These are phyloP conservation scores for Erythrocercus mccallii DNA, from an alignment of 2,113 vertebrate genomes.

Conservation along the genomic window DNA sequence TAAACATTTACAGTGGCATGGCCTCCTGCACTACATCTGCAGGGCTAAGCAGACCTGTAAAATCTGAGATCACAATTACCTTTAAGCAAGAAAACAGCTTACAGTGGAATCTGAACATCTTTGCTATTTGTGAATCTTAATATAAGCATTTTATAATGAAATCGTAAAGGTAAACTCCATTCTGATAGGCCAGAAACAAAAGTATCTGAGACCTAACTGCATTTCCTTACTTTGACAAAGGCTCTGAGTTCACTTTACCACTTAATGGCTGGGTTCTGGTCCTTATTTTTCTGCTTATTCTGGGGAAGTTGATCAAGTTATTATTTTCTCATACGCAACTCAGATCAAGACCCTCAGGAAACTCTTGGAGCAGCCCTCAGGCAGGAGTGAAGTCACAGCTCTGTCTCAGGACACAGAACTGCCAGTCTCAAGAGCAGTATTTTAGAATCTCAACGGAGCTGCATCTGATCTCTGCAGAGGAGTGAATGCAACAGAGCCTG, in stretches of 20 bases:
- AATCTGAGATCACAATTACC: not conserved
- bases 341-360: not conserved
- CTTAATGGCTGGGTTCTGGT: not conserved
- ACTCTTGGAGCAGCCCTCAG: not conserved
- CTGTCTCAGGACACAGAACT: not conserved
- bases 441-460: not conserved
- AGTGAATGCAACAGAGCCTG: not conserved
- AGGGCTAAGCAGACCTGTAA: not conserved
- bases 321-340: not conserved
- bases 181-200: not conserved
- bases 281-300: not conserved
- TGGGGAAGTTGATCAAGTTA: not conserved
- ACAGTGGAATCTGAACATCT: not conserved
- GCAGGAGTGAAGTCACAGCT: not conserved
- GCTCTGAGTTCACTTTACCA: not conserved
- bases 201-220: not conserved
- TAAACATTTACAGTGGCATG: not conserved
- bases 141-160: not conserved
- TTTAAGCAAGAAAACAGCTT: not conserved
- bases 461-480: not conserved
- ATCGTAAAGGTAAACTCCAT: not conserved
- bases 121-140: not conserved
- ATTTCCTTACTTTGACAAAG: not conserved
- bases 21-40: not conserved
- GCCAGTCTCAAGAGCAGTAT: not conserved